These are phyloP conservation scores for Oncopeltus fasciatus DNA, from an alignment of 1,140 invertebrate genomes.

Conservation along the genomic window DNA sequence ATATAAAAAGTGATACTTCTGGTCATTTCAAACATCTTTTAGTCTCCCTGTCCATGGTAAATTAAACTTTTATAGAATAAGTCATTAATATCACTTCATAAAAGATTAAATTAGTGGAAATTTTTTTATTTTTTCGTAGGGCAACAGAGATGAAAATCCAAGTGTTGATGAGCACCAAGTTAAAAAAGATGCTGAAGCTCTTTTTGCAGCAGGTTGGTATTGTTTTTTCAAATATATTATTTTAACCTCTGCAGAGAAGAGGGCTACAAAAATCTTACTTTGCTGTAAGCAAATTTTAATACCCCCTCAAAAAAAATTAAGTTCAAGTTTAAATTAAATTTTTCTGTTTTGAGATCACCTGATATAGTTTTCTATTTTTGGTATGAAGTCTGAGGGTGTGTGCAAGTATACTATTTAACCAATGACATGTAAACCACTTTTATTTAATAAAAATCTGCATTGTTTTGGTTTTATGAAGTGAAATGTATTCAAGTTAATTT, in stretches of 20 bases:
- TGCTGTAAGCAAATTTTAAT: too few species aligned
- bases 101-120: not conserved
- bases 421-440: too few species aligned
- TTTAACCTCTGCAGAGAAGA: not conserved
- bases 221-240: not conserved
- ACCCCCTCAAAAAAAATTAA: too few species aligned
- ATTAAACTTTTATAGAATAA: not conserved
- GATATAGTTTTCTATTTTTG: too few species aligned
- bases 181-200: conserved; percentile 49
- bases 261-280: too few species aligned
- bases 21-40: conserved; percentile 74
- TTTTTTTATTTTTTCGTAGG: conserved; percentile 31
- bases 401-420: too few species aligned
- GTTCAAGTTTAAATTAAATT: too few species aligned
- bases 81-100: not conserved
- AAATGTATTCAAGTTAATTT: too few species aligned
- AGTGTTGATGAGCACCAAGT: conserved; percentile 50
- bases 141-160: conserved; percentile 33
- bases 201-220: conserved; percentile 45
- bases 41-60: conserved; percentile 52
- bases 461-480: too few species aligned
- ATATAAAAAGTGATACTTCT: conserved; percentile 72
- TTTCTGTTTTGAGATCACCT: too few species aligned
- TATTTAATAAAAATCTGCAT: too few species aligned
- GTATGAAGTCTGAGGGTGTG: too few species aligned